Evolutionary conservation across 2,797 vertebrate species (phyloP).

Genomic region (Sebastes miniatus): DNA sequence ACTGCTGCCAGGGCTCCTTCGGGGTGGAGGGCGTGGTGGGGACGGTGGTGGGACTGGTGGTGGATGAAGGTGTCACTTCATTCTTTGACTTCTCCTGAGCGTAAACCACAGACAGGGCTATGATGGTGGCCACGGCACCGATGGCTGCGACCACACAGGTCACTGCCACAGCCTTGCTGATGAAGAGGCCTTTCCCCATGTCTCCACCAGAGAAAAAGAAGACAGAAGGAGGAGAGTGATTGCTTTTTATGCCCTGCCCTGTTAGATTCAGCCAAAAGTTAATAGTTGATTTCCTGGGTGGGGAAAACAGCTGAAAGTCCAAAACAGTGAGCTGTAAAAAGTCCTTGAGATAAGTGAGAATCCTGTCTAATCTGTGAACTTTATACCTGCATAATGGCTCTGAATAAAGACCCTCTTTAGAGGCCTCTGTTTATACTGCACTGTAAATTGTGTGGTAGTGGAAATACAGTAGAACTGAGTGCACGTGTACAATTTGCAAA

Average conservation of each 20-base stretch:
- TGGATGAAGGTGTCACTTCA: background rate
- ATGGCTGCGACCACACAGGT: constrained; percentile 68
- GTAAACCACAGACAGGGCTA: constrained; percentile 87
- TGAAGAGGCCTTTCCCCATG: constrained; percentile 90
- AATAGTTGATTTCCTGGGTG: constrained; percentile 43
- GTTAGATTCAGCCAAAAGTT: constrained; percentile 27
- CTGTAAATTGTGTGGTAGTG: constrained; percentile 1
- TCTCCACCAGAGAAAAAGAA: constrained; percentile 31
- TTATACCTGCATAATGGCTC: constrained; percentile 12
- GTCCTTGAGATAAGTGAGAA: constrained; percentile 39
- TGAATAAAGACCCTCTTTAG: constrained; percentile 3
- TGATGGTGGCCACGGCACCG: constrained; percentile 82
- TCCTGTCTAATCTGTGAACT: constrained; percentile 25
- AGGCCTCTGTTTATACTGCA: constrained; percentile 9
- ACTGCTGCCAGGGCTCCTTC: constrained; percentile 72
- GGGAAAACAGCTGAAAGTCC: constrained; percentile 30
- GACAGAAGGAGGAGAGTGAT: background rate
- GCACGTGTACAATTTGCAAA: background rate
- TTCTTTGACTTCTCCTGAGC: constrained; percentile 85
- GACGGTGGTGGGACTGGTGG: constrained; percentile 49
- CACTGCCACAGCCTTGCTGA: constrained; percentile 83
- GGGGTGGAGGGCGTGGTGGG: constrained; percentile 76
- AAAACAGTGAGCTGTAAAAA: constrained; percentile 45
- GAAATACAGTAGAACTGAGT: background rate
- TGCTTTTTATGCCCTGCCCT: constrained; percentile 43